A percentile compares a stretch with the other conserved stretches of the same genome.
Conservation (phyloP, 2,797 vertebrate genomes). For the Apogon hyalosoma region DNA sequence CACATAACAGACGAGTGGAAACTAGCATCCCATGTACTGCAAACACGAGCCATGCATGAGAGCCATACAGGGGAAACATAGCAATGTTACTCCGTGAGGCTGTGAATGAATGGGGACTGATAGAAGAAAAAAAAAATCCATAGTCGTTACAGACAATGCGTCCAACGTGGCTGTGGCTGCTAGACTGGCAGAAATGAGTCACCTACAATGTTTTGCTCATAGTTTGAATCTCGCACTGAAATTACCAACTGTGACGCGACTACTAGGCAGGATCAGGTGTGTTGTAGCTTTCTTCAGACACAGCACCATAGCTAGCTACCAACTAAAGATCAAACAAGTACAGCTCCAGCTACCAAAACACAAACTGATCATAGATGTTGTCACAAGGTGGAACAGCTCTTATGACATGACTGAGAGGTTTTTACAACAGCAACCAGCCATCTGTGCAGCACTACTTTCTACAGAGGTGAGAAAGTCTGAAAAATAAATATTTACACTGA, state of each 20-base stretch:
- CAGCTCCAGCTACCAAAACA: slow-evolving; percentile 32
- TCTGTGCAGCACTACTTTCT: slow-evolving; percentile 8
- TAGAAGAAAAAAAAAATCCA: too few relatives aligned
- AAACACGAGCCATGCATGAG: background rate
- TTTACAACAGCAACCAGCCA: background rate
- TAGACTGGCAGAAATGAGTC: background rate
- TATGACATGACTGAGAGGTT: slow-evolving; percentile 35
- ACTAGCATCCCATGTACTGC: background rate
- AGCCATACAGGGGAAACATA: background rate
- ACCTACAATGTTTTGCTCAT: slow-evolving; percentile 4
- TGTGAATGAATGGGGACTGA: too few relatives aligned
- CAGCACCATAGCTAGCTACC: background rate
- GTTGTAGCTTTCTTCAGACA: background rate
- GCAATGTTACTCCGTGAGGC: too few relatives aligned
- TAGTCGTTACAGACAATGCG: background rate
- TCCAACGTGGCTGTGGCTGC: background rate
- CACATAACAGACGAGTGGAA: background rate
- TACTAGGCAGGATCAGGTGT: background rate
- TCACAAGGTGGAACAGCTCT: slow-evolving; percentile 35
- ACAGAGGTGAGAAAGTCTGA: slow-evolving; percentile 18
- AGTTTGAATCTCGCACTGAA: slow-evolving; percentile 1
- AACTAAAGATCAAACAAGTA: slow-evolving; percentile 14
- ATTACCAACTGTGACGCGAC: background rate
- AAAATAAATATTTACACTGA: slow-evolving; percentile 41
- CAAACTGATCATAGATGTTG: slow-evolving; percentile 28